Percentiles rank a stretch among this genome's conserved stretches.
Evolutionary conservation across 2,888 invertebrate genomes (phyloP).

Genomic region (Resseliella maxima): DNA sequence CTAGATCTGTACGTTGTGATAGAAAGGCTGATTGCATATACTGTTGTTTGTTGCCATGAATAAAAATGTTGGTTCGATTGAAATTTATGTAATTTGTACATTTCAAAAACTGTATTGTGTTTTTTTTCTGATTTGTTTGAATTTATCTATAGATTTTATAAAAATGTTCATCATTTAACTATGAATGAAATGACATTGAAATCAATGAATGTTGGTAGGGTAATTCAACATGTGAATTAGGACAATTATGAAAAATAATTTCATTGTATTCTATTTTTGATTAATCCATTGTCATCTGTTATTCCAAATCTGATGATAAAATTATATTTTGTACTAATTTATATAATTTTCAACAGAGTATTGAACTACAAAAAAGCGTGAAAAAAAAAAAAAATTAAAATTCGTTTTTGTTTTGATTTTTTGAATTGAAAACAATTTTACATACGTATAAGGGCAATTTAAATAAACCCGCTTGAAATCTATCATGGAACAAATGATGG

Average conservation of each 20-base stretch:
- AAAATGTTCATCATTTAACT: neutral
- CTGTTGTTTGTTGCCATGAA: neutral
- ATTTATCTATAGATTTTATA: neutral
- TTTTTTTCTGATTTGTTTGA: neutral
- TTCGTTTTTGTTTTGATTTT: too few species aligned
- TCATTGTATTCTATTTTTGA: constrained; percentile 5
- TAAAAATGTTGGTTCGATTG: neutral
- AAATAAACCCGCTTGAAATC: constrained; percentile 45
- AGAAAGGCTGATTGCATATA: constrained; percentile 9
- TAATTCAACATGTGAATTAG: constrained; percentile 4
- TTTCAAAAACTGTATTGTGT: neutral
- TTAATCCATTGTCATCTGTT: neutral
- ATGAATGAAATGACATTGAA: neutral
- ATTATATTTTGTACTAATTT: neutral
- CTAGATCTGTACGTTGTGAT: neutral
- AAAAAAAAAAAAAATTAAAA: too few species aligned
- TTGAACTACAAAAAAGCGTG: too few species aligned
- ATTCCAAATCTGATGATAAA: neutral
- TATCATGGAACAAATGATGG: neutral
- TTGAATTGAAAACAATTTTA: neutral
- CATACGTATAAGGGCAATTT: neutral
- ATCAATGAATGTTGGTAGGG: neutral
- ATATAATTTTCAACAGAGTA: neutral
- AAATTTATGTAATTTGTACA: neutral
- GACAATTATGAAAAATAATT: neutral